These are phyloP conservation scores for Leucoraja erinaceus DNA, from an alignment of 2,113 vertebrate genomes.

Conservation along the genomic window DNA sequence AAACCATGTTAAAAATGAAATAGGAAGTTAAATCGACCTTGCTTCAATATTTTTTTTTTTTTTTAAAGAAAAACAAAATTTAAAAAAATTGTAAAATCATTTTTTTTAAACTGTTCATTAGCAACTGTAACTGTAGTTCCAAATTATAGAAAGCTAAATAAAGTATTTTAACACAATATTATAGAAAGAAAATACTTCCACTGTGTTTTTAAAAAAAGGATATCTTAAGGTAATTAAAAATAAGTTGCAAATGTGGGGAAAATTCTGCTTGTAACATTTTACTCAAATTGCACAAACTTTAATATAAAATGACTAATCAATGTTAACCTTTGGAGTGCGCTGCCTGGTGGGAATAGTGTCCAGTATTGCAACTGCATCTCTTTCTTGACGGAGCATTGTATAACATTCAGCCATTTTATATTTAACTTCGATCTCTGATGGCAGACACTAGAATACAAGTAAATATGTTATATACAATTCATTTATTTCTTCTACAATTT, in stretches of 20 bases:
- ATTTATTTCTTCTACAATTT: background rate
- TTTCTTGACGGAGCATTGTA: slow-evolving; percentile 91
- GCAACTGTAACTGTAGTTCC: background rate
- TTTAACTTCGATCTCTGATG: slow-evolving; percentile 96
- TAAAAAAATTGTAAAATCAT: background rate
- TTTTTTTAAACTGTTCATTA: background rate
- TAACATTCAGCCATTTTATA: slow-evolving; percentile 98
- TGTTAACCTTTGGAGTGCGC: slow-evolving; percentile 84
- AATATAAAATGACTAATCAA: background rate
- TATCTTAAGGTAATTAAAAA: background rate
- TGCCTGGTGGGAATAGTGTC: slow-evolving; percentile 94
- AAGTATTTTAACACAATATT: too few relatives aligned
- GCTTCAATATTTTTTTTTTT: background rate
- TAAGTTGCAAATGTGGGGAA: background rate
- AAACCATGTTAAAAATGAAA: background rate
- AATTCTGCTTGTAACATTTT: background rate
- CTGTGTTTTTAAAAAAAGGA: too few relatives aligned
- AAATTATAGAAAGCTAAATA: background rate
- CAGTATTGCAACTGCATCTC: slow-evolving; percentile 91
- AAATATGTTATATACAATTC: slow-evolving; percentile 11
- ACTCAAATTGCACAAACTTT: background rate
- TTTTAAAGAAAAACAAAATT: background rate
- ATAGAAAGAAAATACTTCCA: too few relatives aligned
- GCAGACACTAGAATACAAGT: slow-evolving; percentile 68
- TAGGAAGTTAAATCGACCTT: background rate